phyloP scores from a whole-genome alignment of 2,888 invertebrate genomes.

The Tenthredo distinguenda region DNA sequence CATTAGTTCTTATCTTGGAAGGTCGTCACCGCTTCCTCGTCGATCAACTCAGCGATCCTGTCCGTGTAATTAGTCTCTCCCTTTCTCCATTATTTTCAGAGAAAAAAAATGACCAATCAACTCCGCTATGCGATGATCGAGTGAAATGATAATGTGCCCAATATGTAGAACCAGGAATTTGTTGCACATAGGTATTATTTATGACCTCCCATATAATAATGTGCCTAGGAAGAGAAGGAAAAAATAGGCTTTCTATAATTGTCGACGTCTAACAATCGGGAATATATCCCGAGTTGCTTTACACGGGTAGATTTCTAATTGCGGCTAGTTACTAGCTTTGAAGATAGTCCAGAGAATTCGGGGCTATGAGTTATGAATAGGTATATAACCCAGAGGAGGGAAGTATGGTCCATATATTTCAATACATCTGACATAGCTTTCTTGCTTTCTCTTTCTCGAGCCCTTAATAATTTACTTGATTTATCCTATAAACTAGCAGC shows the following conservation, averaged over 20 bases:
- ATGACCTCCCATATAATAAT: neutral
- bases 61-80: neutral
- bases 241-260: neutral
- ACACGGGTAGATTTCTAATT: slow-evolving; percentile 7
- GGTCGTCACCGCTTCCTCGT: neutral
- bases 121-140: neutral
- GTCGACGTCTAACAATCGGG: neutral
- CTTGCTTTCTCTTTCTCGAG: neutral
- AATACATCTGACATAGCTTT: slow-evolving; percentile 14
- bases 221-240: neutral
- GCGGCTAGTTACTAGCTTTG: neutral
- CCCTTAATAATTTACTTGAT: slow-evolving; percentile 34
- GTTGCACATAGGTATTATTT: slow-evolving; percentile 14
- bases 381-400: neutral
- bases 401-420: slow-evolving; percentile 23
- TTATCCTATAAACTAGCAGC: neutral
- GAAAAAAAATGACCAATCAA: neutral
- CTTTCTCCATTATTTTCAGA: neutral
- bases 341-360: neutral
- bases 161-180: neutral
- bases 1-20: neutral
- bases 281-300: neutral
- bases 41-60: neutral
- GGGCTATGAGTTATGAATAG: slow-evolving; percentile 31
- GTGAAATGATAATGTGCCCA: neutral